Conservation (phyloP, 2,888 invertebrate species). For the Trichogramma dendrolimi region DNA sequence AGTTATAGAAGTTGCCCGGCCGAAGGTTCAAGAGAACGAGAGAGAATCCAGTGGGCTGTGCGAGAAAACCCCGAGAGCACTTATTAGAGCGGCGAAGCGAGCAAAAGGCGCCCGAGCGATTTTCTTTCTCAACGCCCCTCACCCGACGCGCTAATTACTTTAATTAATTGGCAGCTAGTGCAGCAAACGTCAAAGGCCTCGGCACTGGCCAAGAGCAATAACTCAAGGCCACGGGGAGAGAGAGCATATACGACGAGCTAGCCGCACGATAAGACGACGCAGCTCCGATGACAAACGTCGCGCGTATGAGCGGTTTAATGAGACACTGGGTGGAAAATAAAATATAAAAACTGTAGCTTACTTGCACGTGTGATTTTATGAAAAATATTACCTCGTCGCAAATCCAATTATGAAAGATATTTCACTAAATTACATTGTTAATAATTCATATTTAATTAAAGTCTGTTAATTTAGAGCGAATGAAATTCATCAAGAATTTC, state of each 20-base stretch:
- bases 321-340: background rate
- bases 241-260: constrained; percentile 1
- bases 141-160: constrained; percentile 16
- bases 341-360: too few relatives aligned
- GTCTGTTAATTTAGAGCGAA: too few relatives aligned
- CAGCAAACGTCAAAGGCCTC: background rate
- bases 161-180: constrained; percentile 16
- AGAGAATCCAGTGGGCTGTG: background rate
- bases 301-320: background rate
- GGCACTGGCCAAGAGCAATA: too few relatives aligned
- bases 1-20: background rate
- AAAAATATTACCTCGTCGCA: too few relatives aligned
- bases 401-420: too few relatives aligned
- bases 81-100: constrained; percentile 16
- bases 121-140: background rate
- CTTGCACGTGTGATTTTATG: too few relatives aligned
- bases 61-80: background rate
- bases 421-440: too few relatives aligned
- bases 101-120: background rate
- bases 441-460: too few relatives aligned
- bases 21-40: background rate
- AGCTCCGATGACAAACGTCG: constrained; percentile 20
- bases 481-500: too few relatives aligned
- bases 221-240: constrained; percentile 4
- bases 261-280: background rate